These are phyloP conservation scores for Hippocampus zosterae DNA, from an alignment of 2,113 vertebrate genomes.

Conservation along the genomic window DNA sequence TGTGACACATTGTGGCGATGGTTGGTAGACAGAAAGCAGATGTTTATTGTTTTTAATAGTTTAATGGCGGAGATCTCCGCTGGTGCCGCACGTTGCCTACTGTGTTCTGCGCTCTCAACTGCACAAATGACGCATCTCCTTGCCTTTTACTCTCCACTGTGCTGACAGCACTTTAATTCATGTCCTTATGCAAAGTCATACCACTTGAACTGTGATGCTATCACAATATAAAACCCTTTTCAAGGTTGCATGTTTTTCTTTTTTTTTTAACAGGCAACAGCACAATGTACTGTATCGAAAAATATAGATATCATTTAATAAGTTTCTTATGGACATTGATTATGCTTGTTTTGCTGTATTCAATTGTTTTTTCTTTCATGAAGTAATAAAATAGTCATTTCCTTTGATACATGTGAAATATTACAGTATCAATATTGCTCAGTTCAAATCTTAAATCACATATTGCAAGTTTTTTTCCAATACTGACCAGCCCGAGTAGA, in stretches of 20 bases:
- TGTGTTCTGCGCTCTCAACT: constrained; percentile 27
- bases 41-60: constrained; percentile 62
- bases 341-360: too few species aligned
- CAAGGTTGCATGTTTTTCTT: neutral
- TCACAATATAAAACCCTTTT: neutral
- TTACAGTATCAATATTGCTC: too few species aligned
- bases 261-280: neutral
- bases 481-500: too few species aligned
- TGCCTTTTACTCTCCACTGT: constrained; percentile 18
- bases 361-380: too few species aligned
- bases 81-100: constrained; percentile 28
- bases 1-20: constrained; percentile 58
- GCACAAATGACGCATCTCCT: constrained; percentile 10
- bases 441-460: too few species aligned
- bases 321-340: too few species aligned
- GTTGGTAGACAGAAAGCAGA: constrained; percentile 56
- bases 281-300: neutral
- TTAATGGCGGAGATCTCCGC: constrained; percentile 42
- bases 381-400: too few species aligned
- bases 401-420: too few species aligned
- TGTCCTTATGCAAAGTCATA: constrained; percentile 7
- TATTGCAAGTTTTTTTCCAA: too few species aligned
- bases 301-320: too few species aligned
- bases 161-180: constrained; percentile 9
- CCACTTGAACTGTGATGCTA: neutral